phyloP scores from a whole-genome alignment of 2,888 invertebrate genomes.

The Idaea dimidiata region DNA sequence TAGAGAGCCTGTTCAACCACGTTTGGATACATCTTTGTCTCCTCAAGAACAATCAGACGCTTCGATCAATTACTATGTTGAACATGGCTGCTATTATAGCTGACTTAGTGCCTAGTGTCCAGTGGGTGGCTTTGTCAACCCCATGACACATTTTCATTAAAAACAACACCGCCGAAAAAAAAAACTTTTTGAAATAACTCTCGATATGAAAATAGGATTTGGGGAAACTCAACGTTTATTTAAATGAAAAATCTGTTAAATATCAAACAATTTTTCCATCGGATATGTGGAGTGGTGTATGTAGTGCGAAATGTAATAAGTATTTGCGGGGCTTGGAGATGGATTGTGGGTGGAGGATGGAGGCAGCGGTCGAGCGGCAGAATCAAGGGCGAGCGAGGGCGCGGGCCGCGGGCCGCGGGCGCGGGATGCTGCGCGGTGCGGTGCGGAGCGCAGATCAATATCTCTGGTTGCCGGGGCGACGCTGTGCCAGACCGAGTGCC shows the following conservation, averaged over 20 bases:
- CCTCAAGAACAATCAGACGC: neutral
- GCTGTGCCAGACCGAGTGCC: constrained; percentile 84
- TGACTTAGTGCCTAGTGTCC: neutral
- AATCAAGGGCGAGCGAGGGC: constrained; percentile 57
- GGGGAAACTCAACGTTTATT: neutral
- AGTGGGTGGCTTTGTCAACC: neutral
- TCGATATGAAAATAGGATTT: neutral
- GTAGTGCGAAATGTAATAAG: constrained; percentile 78
- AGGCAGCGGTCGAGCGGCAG: constrained; percentile 57
- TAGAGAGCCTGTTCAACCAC: neutral
- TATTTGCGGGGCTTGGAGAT: constrained; percentile 63
- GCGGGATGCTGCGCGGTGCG: constrained; percentile 74
- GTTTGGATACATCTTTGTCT: neutral
- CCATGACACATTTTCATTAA: neutral
- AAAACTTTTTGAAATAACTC: neutral
- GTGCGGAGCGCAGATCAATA: constrained; percentile 70
- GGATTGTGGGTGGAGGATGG: constrained; percentile 42
- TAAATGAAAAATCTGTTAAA: constrained; percentile 32
- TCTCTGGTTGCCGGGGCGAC: constrained; percentile 80
- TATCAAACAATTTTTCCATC: constrained; percentile 69
- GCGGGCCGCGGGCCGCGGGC: constrained; percentile 35
- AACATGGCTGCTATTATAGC: neutral
- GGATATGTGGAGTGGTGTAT: constrained; percentile 71
- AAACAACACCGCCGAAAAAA: neutral
- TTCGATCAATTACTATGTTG: neutral